These are phyloP conservation scores for Poecilobothrus nobilitatus DNA, from an alignment of 2,888 invertebrate genomes.

Conservation along the genomic window DNA sequence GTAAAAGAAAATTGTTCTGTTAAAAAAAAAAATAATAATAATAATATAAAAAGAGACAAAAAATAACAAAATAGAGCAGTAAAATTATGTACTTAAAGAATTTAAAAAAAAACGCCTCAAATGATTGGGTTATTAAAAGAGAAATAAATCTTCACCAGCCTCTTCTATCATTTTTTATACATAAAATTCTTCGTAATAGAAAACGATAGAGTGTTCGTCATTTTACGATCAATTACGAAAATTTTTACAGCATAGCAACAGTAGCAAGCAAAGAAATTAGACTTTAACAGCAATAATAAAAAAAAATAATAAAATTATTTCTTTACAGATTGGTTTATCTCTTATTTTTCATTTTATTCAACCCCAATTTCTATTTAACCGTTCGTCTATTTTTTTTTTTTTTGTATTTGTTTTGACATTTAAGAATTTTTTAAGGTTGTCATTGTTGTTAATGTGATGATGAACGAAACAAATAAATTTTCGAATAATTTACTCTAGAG, in stretches of 20 bases:
- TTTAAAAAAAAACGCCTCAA: constrained; percentile 2
- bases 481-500: too few relatives aligned
- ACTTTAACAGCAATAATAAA: too few relatives aligned
- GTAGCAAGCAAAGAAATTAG: background rate
- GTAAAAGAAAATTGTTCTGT: too few relatives aligned
- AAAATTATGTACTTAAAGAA: background rate
- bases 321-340: too few relatives aligned
- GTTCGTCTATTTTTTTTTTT: too few relatives aligned
- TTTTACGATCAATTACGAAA: background rate
- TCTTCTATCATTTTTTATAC: too few relatives aligned
- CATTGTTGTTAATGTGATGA: background rate
- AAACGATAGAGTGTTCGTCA: background rate
- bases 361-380: too few relatives aligned
- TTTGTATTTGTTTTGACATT: background rate
- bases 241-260: background rate
- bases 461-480: background rate
- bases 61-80: background rate
- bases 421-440: background rate
- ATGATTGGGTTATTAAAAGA: background rate
- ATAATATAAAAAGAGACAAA: too few relatives aligned
- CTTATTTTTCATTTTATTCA: too few relatives aligned
- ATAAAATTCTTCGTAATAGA: too few relatives aligned
- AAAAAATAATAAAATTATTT: too few relatives aligned
- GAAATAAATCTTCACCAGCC: background rate
- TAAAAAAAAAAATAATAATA: too few relatives aligned